These are phyloP conservation scores for Clarias pachynema DNA, from an alignment of 2,797 vertebrate genomes.

Conservation along the genomic window DNA sequence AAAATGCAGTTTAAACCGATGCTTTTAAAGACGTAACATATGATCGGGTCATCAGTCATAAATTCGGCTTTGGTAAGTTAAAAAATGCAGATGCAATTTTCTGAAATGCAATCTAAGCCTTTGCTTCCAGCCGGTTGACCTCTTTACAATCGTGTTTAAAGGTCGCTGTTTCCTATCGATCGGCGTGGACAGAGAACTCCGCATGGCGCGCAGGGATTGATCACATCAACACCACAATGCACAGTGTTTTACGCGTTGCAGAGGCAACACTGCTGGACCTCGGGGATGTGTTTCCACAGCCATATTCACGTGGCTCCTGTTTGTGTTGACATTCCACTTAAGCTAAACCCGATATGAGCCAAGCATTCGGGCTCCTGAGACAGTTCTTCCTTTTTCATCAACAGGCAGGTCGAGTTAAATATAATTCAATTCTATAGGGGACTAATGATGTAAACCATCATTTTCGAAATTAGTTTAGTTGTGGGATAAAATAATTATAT, in stretches of 20 bases:
- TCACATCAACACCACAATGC: not conserved
- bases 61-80: not conserved
- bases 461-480: not conserved
- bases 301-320: not conserved
- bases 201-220: not conserved
- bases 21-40: too few species aligned
- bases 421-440: not conserved
- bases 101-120: not conserved
- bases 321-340: not conserved
- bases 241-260: not conserved
- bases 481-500: not conserved
- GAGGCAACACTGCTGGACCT: not conserved
- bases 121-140: not conserved
- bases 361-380: not conserved
- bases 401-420: not conserved
- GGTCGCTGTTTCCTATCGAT: constrained; percentile 8
- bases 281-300: not conserved
- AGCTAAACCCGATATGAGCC: not conserved
- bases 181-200: not conserved
- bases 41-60: not conserved
- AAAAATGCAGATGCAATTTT: not conserved
- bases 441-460: not conserved
- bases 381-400: not conserved
- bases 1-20: not conserved
- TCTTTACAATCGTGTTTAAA: constrained; percentile 8